These are phyloP conservation scores for Ammospiza caudacuta DNA, from an alignment of 2,113 vertebrate species.

Conservation along the genomic window DNA sequence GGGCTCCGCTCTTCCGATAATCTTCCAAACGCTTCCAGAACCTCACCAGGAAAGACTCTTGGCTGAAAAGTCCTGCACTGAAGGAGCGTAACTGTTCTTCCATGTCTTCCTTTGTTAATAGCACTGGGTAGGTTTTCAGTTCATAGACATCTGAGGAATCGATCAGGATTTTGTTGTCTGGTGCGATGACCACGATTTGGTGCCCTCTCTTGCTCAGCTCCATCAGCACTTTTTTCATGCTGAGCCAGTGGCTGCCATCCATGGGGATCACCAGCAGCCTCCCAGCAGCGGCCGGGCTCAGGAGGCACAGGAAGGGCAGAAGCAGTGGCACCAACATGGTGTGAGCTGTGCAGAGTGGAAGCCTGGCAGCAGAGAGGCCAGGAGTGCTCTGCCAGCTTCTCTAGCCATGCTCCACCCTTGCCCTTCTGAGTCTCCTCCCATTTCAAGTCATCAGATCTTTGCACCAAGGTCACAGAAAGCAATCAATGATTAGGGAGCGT, in stretches of 20 bases:
- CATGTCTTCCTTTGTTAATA: constrained; percentile 35
- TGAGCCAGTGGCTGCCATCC: constrained; percentile 91
- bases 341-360: accelerated
- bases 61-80: not conserved
- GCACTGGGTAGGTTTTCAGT: constrained; percentile 69
- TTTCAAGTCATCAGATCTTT: not conserved
- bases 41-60: constrained; percentile 52
- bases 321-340: not conserved
- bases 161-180: constrained; percentile 72
- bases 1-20: not conserved
- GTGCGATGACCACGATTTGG: constrained; percentile 75
- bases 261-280: constrained; percentile 83
- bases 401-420: not conserved
- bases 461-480: accelerated
- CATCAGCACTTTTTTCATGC: constrained; percentile 68
- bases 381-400: not conserved
- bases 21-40: not conserved
- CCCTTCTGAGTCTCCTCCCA: not conserved
- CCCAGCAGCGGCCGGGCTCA: not conserved
- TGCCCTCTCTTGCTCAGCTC: constrained; percentile 83
- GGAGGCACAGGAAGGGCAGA: not conserved
- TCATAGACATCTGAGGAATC: constrained; percentile 62
- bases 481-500: not conserved
- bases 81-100: not conserved
- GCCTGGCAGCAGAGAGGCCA: accelerated